phyloP scores from a whole-genome alignment of 2,113 vertebrate species.

The Pyrgilauda ruficollis region DNA sequence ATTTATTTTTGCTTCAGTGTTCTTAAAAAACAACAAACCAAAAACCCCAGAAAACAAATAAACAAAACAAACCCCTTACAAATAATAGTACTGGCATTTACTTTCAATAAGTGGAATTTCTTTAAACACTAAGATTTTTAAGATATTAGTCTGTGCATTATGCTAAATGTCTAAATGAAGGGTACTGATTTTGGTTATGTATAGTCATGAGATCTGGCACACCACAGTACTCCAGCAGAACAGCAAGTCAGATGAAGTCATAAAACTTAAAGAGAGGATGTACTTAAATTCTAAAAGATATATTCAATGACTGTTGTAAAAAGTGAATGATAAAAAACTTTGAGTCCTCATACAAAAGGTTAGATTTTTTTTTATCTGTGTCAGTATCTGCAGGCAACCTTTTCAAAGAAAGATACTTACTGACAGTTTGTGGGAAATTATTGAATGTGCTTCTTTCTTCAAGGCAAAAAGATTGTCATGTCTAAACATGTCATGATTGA shows the following conservation, averaged over 20 bases:
- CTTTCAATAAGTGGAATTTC: background rate
- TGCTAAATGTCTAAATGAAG: background rate
- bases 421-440: background rate
- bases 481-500: background rate
- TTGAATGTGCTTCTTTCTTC: background rate
- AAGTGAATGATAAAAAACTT: background rate
- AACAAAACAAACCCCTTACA: accelerated
- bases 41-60: background rate
- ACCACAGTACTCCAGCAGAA: background rate
- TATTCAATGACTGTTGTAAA: background rate
- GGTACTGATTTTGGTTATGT: background rate
- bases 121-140: background rate
- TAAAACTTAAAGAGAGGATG: background rate
- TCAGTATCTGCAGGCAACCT: background rate
- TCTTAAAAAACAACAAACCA: background rate
- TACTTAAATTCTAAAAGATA: background rate
- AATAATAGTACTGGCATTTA: background rate
- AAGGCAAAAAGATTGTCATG: background rate
- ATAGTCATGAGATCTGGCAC: background rate
- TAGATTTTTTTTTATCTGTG: background rate
- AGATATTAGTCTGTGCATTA: background rate
- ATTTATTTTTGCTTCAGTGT: background rate
- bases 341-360: background rate
- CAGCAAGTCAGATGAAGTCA: background rate
- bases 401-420: background rate